A percentile compares a stretch with the other conserved stretches of the same genome.
Conservation (phyloP, 1,140 invertebrate genomes). For the Paraescarpia echinospica region DNA sequence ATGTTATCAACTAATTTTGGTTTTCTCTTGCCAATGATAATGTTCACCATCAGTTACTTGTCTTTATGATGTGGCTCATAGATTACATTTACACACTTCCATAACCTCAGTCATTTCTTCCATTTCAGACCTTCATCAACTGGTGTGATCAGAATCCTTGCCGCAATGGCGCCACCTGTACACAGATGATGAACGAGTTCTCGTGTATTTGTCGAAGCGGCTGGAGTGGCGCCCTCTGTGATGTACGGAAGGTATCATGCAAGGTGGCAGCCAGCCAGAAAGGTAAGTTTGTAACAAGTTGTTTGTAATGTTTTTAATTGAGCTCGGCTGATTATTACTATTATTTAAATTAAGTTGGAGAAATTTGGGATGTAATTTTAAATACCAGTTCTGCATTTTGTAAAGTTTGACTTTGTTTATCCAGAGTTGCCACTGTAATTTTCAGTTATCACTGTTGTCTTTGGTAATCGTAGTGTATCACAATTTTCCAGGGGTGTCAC, state of each 20-base stretch:
- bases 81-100: neutral
- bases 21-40: no score
- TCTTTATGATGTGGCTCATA: neutral
- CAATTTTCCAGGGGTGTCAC: neutral
- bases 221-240: conserved; percentile 91
- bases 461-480: neutral
- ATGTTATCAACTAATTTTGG: no score
- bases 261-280: conserved; percentile 71
- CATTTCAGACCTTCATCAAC: conserved; percentile 36
- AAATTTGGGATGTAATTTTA: no score
- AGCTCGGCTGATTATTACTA: no score
- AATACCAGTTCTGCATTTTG: no score
- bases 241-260: conserved; percentile 78
- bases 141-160: conserved; percentile 71
- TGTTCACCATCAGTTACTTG: no score
- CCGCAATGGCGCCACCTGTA: conserved; percentile 71
- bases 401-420: neutral
- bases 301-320: no score
- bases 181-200: conserved; percentile 66
- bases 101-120: neutral
- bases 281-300: conserved; percentile 57
- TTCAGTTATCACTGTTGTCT: neutral
- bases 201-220: conserved; percentile 78
- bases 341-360: neutral
- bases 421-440: neutral